phyloP scores from a whole-genome alignment of 1,140 invertebrate species.

The Papilio machaon region DNA sequence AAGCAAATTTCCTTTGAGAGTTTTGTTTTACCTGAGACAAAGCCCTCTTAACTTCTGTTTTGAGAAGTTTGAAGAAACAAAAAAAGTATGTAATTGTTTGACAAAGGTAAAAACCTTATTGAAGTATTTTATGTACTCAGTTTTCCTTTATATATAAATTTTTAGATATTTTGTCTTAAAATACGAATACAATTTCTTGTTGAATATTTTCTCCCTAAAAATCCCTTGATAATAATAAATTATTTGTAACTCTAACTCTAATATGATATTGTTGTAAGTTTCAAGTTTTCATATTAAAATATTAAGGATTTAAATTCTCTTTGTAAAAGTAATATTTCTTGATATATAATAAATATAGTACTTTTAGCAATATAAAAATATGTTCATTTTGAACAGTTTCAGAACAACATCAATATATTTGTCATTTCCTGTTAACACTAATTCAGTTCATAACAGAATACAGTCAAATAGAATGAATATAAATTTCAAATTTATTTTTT shows the following conservation, averaged over 20 bases:
- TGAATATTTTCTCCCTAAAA: not conserved
- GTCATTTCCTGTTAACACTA: too few species aligned
- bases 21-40: conserved; percentile 76
- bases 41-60: conserved; percentile 77
- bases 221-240: too few species aligned
- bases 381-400: too few species aligned
- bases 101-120: conserved; percentile 56
- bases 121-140: conserved; percentile 27
- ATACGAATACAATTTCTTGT: not conserved
- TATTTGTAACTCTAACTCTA: too few species aligned
- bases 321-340: too few species aligned
- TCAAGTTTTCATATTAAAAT: too few species aligned
- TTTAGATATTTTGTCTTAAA: not conserved
- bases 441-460: not conserved
- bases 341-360: too few species aligned
- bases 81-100: conserved; percentile 59
- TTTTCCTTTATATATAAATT: not conserved
- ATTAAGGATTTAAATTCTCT: too few species aligned
- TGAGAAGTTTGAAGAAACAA: conserved; percentile 70
- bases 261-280: too few species aligned
- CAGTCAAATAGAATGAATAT: not conserved
- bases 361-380: too few species aligned
- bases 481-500: not conserved
- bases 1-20: conserved; percentile 42
- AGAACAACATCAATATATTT: too few species aligned